Percentiles rank a stretch among this genome's conserved stretches.
phyloP scores from a whole-genome alignment of 30 jellyfish, hydroid and myxozoan species.

The Turritopsis rubra region DNA sequence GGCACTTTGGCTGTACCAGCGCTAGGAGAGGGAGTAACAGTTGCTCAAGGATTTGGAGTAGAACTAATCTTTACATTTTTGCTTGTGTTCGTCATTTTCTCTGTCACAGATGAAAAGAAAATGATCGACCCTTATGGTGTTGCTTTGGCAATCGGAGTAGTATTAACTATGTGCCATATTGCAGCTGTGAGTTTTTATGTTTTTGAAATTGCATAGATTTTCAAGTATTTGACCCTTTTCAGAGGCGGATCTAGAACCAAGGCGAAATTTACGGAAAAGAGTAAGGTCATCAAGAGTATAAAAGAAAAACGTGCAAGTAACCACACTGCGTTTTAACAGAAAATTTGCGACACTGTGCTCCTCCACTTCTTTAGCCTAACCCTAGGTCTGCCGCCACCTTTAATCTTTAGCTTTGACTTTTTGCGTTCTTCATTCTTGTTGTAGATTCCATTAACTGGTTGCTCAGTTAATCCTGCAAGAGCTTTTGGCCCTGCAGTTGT shows the following conservation, averaged over 20 bases:
- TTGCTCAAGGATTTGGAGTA: constrained; percentile 86
- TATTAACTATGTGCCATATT: constrained; percentile 74
- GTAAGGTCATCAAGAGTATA: too few species aligned
- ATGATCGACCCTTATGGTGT: constrained; percentile 86
- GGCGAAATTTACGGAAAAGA: too few species aligned
- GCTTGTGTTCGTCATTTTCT: constrained; percentile 63
- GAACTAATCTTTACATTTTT: constrained; percentile 78
- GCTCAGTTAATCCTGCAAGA: constrained; percentile 91
- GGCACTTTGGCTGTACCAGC: constrained; percentile 59
- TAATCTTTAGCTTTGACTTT: too few species aligned
- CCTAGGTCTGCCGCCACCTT: too few species aligned
- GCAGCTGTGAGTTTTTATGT: constrained; percentile 54
- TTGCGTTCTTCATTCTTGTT: neutral
- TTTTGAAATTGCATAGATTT: too few species aligned
- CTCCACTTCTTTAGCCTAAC: too few species aligned
- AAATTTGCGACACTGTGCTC: too few species aligned
- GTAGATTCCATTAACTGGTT: constrained; percentile 89
- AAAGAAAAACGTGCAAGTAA: too few species aligned
- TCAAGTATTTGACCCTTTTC: too few species aligned
- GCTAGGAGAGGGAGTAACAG: constrained; percentile 34
- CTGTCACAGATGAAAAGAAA: constrained; percentile 74
- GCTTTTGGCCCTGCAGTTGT: constrained; percentile 96
- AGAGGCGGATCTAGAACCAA: too few species aligned
- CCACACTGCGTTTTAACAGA: too few species aligned
- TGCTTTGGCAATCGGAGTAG: constrained; percentile 79